phyloP scores from a whole-genome alignment of 2,888 invertebrate genomes.

The Lamproptera curius region DNA sequence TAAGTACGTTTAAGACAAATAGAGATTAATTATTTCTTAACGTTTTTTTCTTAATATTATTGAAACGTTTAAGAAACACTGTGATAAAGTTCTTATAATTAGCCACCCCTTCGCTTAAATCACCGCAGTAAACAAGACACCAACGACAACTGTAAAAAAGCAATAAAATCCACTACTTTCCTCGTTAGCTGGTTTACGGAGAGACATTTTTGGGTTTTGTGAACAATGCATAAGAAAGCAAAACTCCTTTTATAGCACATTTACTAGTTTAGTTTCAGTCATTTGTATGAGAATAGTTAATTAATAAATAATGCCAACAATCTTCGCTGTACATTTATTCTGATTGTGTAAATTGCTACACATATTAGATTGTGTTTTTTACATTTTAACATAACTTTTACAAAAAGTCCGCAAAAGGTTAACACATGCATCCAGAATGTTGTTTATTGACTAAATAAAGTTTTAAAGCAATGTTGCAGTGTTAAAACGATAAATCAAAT shows the following conservation, averaged over 20 bases:
- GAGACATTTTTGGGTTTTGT: conserved; percentile 19
- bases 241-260: conserved; percentile 8
- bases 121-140: conserved; percentile 47
- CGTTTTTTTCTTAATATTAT: too few species aligned
- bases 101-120: conserved; percentile 33
- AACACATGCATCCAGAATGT: too few species aligned
- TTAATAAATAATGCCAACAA: too few species aligned
- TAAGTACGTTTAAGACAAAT: too few species aligned
- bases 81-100: conserved; percentile 7
- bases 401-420: too few species aligned
- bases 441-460: neutral
- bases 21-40: too few species aligned
- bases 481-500: conserved; percentile 1
- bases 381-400: neutral
- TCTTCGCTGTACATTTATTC: too few species aligned
- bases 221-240: conserved; percentile 8
- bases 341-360: too few species aligned
- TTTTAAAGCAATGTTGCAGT: neutral
- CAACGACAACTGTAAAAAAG: conserved; percentile 47
- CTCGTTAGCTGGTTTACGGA: conserved; percentile 26
- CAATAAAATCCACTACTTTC: conserved; percentile 36
- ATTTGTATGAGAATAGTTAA: too few species aligned
- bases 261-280: too few species aligned
- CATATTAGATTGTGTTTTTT: too few species aligned
- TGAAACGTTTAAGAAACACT: too few species aligned